Percentiles rank a stretch among this genome's conserved stretches.
These are phyloP conservation scores for Eufriesea mexicana DNA, from an alignment of 1,140 invertebrate species.

Conservation along the genomic window DNA sequence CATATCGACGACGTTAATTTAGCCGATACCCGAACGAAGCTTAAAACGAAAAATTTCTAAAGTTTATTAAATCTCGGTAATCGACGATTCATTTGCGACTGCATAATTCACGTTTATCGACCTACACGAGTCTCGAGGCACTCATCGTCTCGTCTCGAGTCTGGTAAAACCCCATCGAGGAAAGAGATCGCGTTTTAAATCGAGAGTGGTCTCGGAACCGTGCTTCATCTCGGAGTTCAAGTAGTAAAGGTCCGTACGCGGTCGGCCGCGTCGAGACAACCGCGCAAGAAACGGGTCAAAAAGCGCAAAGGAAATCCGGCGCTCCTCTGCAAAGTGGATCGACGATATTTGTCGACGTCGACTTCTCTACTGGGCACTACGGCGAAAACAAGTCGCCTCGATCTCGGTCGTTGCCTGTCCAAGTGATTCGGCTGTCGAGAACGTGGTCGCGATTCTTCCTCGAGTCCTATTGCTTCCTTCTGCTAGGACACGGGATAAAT, in stretches of 20 bases:
- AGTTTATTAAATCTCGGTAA: neutral
- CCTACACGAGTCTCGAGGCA: too few relatives aligned
- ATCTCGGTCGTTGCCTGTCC: slow-evolving; percentile 7
- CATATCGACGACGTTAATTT: too few relatives aligned
- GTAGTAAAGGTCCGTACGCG: slow-evolving; percentile 10
- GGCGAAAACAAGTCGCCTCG: slow-evolving; percentile 19
- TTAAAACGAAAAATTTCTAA: neutral
- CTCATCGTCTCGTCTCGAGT: too few relatives aligned
- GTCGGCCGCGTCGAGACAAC: slow-evolving; percentile 1
- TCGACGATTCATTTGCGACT: too few relatives aligned
- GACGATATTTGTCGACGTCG: slow-evolving; percentile 19
- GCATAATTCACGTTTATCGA: too few relatives aligned
- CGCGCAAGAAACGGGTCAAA: slow-evolving; percentile 14
- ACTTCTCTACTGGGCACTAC: neutral
- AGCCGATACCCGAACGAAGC: too few relatives aligned
- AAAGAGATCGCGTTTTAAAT: neutral
- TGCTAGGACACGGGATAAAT: neutral
- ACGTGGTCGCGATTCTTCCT: neutral
- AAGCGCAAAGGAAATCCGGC: slow-evolving; percentile 30
- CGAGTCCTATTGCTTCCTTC: neutral
- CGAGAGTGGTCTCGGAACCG: neutral
- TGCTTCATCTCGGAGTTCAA: neutral
- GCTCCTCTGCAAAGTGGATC: slow-evolving; percentile 3
- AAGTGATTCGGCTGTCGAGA: neutral
- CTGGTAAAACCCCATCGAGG: too few relatives aligned